Base-by-base conservation (phyloP, 2,888 invertebrate genomes). In the Cosmia pyralina region DNA sequence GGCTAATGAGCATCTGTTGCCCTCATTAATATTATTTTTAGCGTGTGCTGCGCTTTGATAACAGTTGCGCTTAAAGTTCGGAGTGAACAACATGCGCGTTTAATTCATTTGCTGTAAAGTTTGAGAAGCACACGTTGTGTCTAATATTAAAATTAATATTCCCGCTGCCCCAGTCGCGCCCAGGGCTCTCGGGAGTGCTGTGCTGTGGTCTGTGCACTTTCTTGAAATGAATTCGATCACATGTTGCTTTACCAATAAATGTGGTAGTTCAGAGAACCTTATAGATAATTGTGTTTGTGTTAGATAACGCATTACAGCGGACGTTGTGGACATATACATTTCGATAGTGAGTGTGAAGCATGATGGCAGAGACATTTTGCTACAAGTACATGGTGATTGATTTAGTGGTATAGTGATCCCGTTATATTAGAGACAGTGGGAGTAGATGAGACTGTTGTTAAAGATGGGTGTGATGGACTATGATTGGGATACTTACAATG, bases 121-220 rank as follows among this genome's bases (percentile, higher is more conserved):
- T 96, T 96, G 95, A 92, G 93, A 91, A 90, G 48, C 93, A 77
- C 84, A 85, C 79, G 92, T 83, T 79, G 93, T 91, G 90, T 93
- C 95, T 96, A 96, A 93, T 95, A 95, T 95, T 96, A 95, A 95
- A 95, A 94, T 95, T 94, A 93, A 94, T 95, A 94, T 93, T 90
- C 94, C 92, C 93, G 92, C 92, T 91, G 94, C 91, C 92, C 94
- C 96, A 95, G 96, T 95, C 93, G 93, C 89, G 93, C 90, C 91
- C 91, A 88, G 93, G 90, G 92, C 93, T 92, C 90, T 91, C 92
- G 89, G 89, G 91, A 93, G 93, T 91, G 89, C 88, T 90, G 93
- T 92, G 83, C 90, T 90, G 89, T 88, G 90, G 62, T 84, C 66
- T 85, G 89, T 88, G 90, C 57, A 84, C 63, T 85, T 88, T 82